These are phyloP conservation scores for Myotis planiceps DNA, from an alignment of 2,797 vertebrate species.

Conservation along the genomic window DNA sequence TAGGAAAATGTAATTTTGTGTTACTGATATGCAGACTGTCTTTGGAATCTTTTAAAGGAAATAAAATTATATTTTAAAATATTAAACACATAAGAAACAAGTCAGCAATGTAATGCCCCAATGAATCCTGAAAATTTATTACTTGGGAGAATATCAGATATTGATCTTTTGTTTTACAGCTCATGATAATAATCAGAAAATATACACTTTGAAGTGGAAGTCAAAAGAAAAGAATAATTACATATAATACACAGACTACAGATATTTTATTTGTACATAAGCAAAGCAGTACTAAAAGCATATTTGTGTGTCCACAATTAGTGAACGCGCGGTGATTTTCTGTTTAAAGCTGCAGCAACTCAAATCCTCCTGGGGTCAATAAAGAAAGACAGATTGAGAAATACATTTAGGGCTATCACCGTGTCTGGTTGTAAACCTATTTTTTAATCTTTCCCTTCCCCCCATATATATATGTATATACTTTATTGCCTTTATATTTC, in stretches of 20 bases:
- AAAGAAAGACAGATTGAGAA: conserved; percentile 51
- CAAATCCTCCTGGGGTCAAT: conserved; percentile 59
- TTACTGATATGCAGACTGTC: neutral
- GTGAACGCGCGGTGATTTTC: conserved; percentile 71
- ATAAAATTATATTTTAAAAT: conserved; percentile 24
- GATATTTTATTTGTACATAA: conserved; percentile 81
- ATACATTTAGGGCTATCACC: neutral
- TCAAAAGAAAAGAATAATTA: conserved; percentile 83
- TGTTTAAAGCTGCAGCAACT: conserved; percentile 82
- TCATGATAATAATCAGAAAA: conserved; percentile 87
- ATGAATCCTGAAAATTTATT: conserved; percentile 87
- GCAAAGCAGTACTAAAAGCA: conserved; percentile 79
- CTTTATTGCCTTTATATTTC: conserved; percentile 83
- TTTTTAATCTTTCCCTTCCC: conserved; percentile 65
- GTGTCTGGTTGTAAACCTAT: conserved; percentile 64
- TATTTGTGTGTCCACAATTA: conserved; percentile 78
- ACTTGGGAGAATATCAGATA: conserved; percentile 84
- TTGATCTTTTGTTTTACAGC: conserved; percentile 77
- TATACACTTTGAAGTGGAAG: conserved; percentile 85
- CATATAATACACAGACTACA: conserved; percentile 87
- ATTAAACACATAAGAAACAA: conserved; percentile 65
- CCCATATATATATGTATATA: conserved; percentile 67
- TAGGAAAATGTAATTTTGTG: neutral
- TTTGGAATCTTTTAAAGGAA: neutral
- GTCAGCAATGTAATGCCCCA: conserved; percentile 78